phyloP scores from a whole-genome alignment of 2,888 invertebrate species.

The Panzeria rudis region DNA sequence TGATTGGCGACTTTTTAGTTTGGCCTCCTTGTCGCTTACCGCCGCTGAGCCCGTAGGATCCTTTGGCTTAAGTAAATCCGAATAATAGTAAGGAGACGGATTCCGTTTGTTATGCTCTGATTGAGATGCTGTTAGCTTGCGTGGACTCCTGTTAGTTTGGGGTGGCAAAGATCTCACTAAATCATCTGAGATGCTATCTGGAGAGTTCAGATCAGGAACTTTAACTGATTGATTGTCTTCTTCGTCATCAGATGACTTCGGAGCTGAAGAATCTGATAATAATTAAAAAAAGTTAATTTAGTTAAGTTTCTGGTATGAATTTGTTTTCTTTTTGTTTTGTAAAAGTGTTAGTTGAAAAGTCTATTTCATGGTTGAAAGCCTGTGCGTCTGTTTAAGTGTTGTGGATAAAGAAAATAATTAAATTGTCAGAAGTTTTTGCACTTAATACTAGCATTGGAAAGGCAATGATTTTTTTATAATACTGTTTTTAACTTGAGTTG shows the following conservation, averaged over 20 bases:
- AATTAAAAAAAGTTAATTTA: slow-evolving; percentile 12
- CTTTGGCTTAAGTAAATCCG: slow-evolving; percentile 87
- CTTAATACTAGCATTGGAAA: slow-evolving; percentile 16
- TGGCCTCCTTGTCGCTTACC: slow-evolving; percentile 77
- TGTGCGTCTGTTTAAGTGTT: neutral
- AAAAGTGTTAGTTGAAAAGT: slow-evolving; percentile 68
- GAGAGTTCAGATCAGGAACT: slow-evolving; percentile 87
- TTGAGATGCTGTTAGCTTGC: slow-evolving; percentile 80
- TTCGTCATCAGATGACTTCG: slow-evolving; percentile 85
- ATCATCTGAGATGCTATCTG: slow-evolving; percentile 87
- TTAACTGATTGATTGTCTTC: slow-evolving; percentile 83
- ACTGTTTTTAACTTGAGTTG: slow-evolving; percentile 12
- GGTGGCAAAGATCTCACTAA: slow-evolving; percentile 84
- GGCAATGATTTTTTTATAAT: slow-evolving; percentile 5
- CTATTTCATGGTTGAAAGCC: slow-evolving; percentile 76
- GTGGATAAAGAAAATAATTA: slow-evolving; percentile 63
- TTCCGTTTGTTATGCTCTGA: slow-evolving; percentile 85
- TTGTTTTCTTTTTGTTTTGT: too few species aligned
- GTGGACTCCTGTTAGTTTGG: slow-evolving; percentile 82
- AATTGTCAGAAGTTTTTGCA: slow-evolving; percentile 39
- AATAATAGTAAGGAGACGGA: slow-evolving; percentile 93
- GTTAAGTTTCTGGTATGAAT: neutral
- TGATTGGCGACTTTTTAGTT: slow-evolving; percentile 82
- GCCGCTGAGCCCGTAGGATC: slow-evolving; percentile 67
- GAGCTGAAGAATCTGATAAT: slow-evolving; percentile 85